Base-by-base conservation (phyloP, 2,888 invertebrate species). In the Scaptomyza reducta region DNA sequence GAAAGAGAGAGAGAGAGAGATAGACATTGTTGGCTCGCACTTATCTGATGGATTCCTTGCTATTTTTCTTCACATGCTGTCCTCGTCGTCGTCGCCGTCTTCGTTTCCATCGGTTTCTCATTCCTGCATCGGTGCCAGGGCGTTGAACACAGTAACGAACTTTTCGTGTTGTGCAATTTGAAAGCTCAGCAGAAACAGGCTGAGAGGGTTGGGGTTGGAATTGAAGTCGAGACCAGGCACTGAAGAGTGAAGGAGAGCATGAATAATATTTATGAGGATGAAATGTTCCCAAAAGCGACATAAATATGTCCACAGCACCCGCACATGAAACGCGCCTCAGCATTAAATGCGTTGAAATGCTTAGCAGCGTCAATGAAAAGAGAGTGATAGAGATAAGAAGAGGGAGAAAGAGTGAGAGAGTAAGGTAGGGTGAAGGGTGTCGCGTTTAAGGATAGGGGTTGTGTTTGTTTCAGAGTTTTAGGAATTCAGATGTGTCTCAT, bases 191-290 rank as follows among this genome's bases (percentile, higher is more conserved):
- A 87, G 65, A 53, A 56, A 58, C 54, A 61, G 55, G 40, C 16
- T 45, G 11, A 45, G 38, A 27, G 31, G 40, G 38, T 13, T 16
- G 22, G 27, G 55, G 51, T 38, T 46, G 27, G 42, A 25, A 22
- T 31, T 47, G 53, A 38, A 50, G 46, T 16, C 22, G 27, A 49
- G 38, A 41, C 49, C 57, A 14, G 11, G 45, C 72, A 54, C 79
- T 66, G 61, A 77, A 77, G 87, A 87, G 80, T 64, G 74, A 74
- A 79, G 70, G 79, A 72, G 83, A 73, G 65, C 74, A 90, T 90
- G 89, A 90, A 89, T 85, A 89, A 90, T 90, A 89, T 90, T 90
- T 90, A 90, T 90, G 90, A 87, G 89, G 74, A 89, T 89, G 90
- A 89, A 90, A 90, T 89, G 90, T 88, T 90, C 89, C 89, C 89